Evolutionary conservation across 2,888 invertebrate genomes (phyloP), one percentile per base, ranked within the genome.

Genomic region (Eristalis intricaria): DNA sequence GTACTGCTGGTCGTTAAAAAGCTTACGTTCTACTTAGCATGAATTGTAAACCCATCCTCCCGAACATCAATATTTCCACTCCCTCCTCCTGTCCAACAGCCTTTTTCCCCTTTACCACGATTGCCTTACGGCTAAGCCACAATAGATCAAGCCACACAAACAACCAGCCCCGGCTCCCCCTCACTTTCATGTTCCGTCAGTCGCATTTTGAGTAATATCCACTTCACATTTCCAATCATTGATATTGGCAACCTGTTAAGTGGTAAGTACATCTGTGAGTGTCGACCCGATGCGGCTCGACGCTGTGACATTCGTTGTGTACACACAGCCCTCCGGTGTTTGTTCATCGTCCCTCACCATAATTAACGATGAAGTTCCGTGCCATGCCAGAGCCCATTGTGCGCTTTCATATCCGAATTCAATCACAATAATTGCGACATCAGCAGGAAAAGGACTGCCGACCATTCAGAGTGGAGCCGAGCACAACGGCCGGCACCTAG

Each of bases 401-500:
- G 69, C 65, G 58, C 58, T 70, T 80, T 69, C 73, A 69, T 81
- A 81, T 81, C 76, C 73, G 73, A 81, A 77, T 81, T 85, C 77
- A 77, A 81, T 85, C 77, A 60, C 74, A 85, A 74, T 85, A 85
- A 81, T 85, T 77, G 77, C 77, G 69, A 85, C 60, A 77, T 35
- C 76, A 77, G 68, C 68, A 73, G 73, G 35, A 74, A 69, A 73
- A 69, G 29, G 61, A 77, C 70, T 22, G 61, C 22, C 32, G 15
- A 29, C 50, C 40, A 13, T 66, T 19, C 71, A 26, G 13, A 43
- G 22, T 38, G 23, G 26, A 56, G 50, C 40, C 50, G 32, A 32
- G 10, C 23, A 61, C 69, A 65, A 10, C 8, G 32, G 29, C 35
- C 64, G 68, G 63, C 69, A 64, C 75, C 78, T 58, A 65, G 22